Percentiles rank a stretch among this genome's conserved stretches.
These are phyloP conservation scores for Mystacornis crossleyi DNA, from an alignment of 2,113 vertebrate species.

Conservation along the genomic window DNA sequence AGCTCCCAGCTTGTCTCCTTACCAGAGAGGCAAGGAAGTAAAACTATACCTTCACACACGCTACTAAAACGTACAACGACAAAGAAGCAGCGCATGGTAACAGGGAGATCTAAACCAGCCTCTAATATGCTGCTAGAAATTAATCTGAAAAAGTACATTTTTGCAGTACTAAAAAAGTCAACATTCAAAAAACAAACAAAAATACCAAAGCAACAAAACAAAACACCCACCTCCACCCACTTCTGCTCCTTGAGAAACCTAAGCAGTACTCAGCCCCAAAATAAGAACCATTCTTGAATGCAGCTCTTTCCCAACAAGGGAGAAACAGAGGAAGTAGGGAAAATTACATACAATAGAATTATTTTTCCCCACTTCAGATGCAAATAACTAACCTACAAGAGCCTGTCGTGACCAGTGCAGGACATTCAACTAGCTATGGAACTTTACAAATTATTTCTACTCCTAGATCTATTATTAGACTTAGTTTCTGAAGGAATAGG, in stretches of 20 bases:
- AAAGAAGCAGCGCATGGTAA: background rate
- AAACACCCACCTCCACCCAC: background rate
- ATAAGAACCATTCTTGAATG: background rate
- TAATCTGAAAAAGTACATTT: background rate
- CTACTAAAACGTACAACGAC: background rate
- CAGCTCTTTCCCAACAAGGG: background rate
- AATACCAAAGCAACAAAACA: background rate
- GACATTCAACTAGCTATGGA: background rate
- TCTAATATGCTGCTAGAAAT: background rate
- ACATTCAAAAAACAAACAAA: background rate
- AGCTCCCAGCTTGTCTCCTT: background rate
- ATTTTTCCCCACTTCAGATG: background rate
- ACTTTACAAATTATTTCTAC: background rate
- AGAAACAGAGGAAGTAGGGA: conserved; percentile 7
- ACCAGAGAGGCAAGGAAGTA: background rate
- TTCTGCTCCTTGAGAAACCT: background rate
- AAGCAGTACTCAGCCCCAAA: background rate
- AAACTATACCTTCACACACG: background rate
- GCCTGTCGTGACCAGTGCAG: background rate
- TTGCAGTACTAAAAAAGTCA: background rate
- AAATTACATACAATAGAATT: background rate
- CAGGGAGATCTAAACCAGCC: background rate
- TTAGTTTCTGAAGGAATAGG: background rate
- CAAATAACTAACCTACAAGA: background rate
- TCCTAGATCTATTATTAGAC: background rate